Conservation (phyloP, 2,113 vertebrate genomes). For the Otis tarda region DNA sequence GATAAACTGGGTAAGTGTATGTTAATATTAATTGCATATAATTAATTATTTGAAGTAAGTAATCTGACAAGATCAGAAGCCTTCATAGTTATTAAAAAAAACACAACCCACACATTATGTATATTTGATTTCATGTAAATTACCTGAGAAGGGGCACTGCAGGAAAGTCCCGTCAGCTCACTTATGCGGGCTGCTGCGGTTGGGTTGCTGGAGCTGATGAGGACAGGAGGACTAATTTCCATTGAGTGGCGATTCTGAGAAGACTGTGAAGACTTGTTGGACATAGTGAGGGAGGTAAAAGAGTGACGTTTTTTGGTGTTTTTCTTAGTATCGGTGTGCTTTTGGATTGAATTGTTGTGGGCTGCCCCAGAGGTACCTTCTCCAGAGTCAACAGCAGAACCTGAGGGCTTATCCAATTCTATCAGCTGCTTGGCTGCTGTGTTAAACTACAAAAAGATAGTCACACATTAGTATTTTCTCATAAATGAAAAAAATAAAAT, state of each 20-base stretch:
- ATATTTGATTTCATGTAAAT: background rate
- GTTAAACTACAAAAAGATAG: constrained; percentile 85
- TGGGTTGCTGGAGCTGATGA: constrained; percentile 98
- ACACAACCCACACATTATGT: background rate
- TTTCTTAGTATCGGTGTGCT: constrained; percentile 90
- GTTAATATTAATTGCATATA: background rate
- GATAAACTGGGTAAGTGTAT: rapidly evolving
- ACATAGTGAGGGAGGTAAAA: constrained; percentile 98
- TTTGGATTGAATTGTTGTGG: constrained; percentile 83
- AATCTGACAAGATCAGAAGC: background rate
- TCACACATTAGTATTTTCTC: background rate
- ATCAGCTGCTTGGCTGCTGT: constrained; percentile 93
- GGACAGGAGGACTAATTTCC: constrained; percentile 98
- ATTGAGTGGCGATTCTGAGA: constrained; percentile 94
- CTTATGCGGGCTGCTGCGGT: constrained; percentile 93
- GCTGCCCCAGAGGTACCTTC: constrained; percentile 84
- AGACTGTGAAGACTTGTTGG: constrained; percentile 91
- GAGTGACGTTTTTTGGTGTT: constrained; percentile 99
- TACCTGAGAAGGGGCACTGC: constrained; percentile 97
- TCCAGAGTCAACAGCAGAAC: constrained; percentile 78
- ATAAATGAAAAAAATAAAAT: no score
- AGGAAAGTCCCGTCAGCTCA: constrained; percentile 92
- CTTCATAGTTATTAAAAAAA: background rate
- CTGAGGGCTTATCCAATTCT: constrained; percentile 91
- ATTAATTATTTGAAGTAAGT: background rate